Base-by-base conservation (phyloP, 2,113 vertebrate genomes). In the Oryzias curvinotus region DNA sequence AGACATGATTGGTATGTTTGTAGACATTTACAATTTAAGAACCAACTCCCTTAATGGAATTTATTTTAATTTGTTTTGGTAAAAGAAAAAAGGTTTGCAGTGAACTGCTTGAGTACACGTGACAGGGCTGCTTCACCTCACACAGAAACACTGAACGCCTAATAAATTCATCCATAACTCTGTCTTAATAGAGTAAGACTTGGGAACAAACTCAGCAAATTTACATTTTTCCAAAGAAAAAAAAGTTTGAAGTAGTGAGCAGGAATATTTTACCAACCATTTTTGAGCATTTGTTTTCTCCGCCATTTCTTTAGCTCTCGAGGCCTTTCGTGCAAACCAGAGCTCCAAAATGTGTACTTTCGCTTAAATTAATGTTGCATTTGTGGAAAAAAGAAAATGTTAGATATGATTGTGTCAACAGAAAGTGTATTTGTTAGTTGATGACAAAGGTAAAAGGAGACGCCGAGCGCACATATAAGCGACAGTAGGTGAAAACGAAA, bases 401-500 rank as follows among this genome's bases (percentile, higher is more conserved):
- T 19, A 12, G 47, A 48, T 48, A 18, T 12, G 12, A 4, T 48
- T 4, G 12, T 10, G 47, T 17, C n/a, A 19, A 18, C n/a, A 18
- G 7, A 12, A 7, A 12, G 19, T 18, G 44, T 17, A 17, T 19
- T 48, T 48, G 19, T 48, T 18, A 48, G 19, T 4, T 48, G 7
- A 12, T 48, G n/a, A n/a, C 13, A n/a, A 5, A n/a, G 45, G 4
- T 47, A 48, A 48, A 48, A 36, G 47, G 5, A 52, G 15, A 75
- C 21, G 14, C 3, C 4, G 50, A 53, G 23, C 46, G 26, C n/a
- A 64, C 10, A 17, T 10, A 50, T 10, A 5, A 26, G 54, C 43
- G 57, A 52, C 18, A 25, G 36, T 69, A 49, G 42, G n/a, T 56
- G 41, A 61, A 54, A 69, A 17, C 18, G 3, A 59, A 45, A 52